A percentile compares a stretch with the other conserved stretches of the same genome.
Evolutionary conservation across 2,888 invertebrate genomes (phyloP).

Genomic region (Pyrochroa serraticornis): DNA sequence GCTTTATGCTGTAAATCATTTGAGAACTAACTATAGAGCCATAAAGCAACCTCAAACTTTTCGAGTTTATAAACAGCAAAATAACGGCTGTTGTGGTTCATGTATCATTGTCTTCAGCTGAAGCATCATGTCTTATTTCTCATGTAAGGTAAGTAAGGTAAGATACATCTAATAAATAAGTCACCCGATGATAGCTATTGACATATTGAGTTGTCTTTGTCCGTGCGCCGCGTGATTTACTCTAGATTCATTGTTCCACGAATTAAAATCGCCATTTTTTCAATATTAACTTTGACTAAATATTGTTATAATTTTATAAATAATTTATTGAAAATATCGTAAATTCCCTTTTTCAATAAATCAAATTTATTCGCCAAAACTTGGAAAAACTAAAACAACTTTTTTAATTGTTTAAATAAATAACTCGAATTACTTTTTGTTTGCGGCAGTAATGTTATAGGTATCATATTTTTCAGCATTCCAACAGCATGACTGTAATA

Average conservation of each 20-base stretch:
- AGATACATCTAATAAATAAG: constrained; percentile 41
- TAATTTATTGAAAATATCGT: not conserved
- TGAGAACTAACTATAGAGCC: too few relatives aligned
- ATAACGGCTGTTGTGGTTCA: constrained; percentile 8
- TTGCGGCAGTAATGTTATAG: too few relatives aligned
- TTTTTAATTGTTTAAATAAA: too few relatives aligned
- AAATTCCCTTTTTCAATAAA: too few relatives aligned
- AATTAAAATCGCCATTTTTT: not conserved
- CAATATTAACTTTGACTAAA: not conserved
- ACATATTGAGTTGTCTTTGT: constrained; percentile 43
- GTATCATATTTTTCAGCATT: too few relatives aligned
- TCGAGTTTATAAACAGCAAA: too few relatives aligned
- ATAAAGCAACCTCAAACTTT: too few relatives aligned
- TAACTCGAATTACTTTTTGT: too few relatives aligned
- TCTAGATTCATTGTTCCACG: constrained; percentile 21
- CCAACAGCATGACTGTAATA: not conserved
- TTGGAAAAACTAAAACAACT: too few relatives aligned
- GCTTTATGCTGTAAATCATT: too few relatives aligned
- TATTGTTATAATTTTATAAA: not conserved
- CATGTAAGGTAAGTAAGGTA: constrained; percentile 34
- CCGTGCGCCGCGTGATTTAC: constrained; percentile 38
- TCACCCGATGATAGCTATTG: constrained; percentile 36
- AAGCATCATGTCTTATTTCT: constrained; percentile 35
- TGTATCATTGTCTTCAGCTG: constrained; percentile 29
- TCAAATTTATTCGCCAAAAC: too few relatives aligned